Evolutionary conservation across 2,113 vertebrate species (phyloP).

Genomic region (Panthera leo): DNA sequence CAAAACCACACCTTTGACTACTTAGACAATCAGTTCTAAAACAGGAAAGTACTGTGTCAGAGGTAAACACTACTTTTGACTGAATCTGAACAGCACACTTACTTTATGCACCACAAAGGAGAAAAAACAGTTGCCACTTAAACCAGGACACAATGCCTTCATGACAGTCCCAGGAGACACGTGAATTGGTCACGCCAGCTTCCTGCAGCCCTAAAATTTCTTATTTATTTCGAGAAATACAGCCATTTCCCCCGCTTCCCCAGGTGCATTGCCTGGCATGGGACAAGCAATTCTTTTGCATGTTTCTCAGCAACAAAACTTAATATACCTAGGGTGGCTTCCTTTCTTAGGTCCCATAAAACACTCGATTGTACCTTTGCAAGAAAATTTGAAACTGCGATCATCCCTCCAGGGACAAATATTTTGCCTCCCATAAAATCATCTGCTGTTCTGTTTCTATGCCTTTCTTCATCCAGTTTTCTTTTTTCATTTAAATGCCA

Average conservation of each 20-base stretch:
- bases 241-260: not conserved
- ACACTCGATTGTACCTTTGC: not conserved
- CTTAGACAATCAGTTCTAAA: not conserved
- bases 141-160: not conserved
- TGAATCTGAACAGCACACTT: not conserved
- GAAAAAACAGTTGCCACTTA: not conserved
- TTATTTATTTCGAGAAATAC: not conserved
- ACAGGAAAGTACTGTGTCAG: not conserved
- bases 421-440: not conserved
- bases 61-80: not conserved
- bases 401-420: not conserved
- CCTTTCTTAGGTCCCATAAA: not conserved
- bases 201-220: not conserved
- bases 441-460: not conserved
- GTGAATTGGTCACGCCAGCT: not conserved
- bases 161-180: not conserved
- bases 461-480: not conserved
- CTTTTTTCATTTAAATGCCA: not conserved
- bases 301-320: slow-evolving; percentile 18
- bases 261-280: not conserved
- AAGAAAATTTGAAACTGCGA: not conserved
- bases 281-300: not conserved
- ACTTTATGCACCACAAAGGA: not conserved
- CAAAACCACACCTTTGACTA: not conserved
- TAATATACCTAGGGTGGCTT: not conserved